Base-by-base conservation (phyloP, 1,140 invertebrate species). In the Zophobas morio region DNA sequence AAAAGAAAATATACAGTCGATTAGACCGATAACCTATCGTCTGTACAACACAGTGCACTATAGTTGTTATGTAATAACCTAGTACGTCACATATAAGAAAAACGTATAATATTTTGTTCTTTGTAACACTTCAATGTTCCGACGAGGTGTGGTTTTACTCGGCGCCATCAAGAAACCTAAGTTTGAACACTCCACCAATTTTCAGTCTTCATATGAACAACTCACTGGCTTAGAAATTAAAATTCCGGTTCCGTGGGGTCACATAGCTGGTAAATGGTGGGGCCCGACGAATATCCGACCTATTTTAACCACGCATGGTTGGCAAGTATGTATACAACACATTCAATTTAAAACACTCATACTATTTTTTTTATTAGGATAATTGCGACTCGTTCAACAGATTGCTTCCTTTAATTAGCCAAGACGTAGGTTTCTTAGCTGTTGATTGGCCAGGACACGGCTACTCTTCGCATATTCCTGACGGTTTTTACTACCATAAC, bases 361-460 rank as follows among this genome's bases (percentile, higher is more conserved):
- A 5, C 32, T 74, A 20, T 20, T 20, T 32, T 37, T 82, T 20
- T 20, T 20, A 20, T 82, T 75, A 92, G 85, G 92, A 93, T 80
- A 94, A 94, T 85, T 91, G 92, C 1, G 92, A 90, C 1, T 91
- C 91, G 1, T 95, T 93, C 86, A 92, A 94, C 83, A 87, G 87
- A 0, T 82, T 94, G 20, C 89, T 90, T 35, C 91, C 92, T 8
- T 80, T 90, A 34, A 82, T 94, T 49, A 87, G 88, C 2, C 79
- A 87, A 20, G 84, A 92, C 80, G 80, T 89, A 1, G 87, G 89
- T 1, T 88, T 92, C 75, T 82, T 94, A 5, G 90, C 91, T 1
- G 86, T 94, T 20, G 93, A 94, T 85, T 89, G 91, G 40, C 92
- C 92, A 0, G 92, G 92, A 0, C 93, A 94, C 85, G 94, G 94